A percentile compares a stretch with the other conserved stretches of the same genome.
Evolutionary conservation across 2,888 invertebrate species (phyloP).

Genomic region (Atethmia centrago): DNA sequence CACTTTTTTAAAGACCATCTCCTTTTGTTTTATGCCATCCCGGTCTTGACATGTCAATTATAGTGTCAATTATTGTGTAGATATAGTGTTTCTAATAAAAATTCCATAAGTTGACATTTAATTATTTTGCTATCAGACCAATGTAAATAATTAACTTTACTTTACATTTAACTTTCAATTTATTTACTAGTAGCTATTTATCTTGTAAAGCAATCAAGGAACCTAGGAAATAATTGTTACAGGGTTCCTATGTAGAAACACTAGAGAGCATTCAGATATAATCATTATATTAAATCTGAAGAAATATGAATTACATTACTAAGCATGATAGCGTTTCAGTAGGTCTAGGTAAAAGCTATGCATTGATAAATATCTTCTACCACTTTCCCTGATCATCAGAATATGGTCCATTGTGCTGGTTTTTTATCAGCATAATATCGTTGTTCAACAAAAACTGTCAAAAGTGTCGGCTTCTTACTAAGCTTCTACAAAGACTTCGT

Average conservation of each 20-base stretch:
- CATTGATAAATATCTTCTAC: conserved; percentile 23
- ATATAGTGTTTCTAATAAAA: conserved; percentile 20
- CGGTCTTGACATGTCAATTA: conserved; percentile 39
- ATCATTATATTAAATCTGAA: conserved; percentile 49
- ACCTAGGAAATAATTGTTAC: conserved; percentile 33
- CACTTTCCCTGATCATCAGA: not conserved
- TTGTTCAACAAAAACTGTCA: not conserved
- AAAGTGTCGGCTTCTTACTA: not conserved
- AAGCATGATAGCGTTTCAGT: conserved; percentile 26
- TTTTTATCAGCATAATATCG: not conserved
- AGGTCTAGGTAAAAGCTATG: conserved; percentile 15
- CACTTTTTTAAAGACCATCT: conserved; percentile 23
- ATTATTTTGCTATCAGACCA: conserved; percentile 8
- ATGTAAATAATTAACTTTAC: conserved; percentile 36
- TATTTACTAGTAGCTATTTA: conserved; percentile 9
- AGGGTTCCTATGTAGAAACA: conserved; percentile 9
- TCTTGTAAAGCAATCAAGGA: conserved; percentile 25
- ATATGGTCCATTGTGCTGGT: not conserved
- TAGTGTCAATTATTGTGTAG: conserved; percentile 44
- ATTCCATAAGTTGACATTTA: conserved; percentile 23
- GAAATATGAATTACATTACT: conserved; percentile 41
- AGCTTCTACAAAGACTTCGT: not conserved
- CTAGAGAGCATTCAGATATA: conserved; percentile 41
- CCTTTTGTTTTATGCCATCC: conserved; percentile 34
- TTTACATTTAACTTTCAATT: no score